Conservation (phyloP, 2,797 vertebrate species). For the Crenichthys baileyi region DNA sequence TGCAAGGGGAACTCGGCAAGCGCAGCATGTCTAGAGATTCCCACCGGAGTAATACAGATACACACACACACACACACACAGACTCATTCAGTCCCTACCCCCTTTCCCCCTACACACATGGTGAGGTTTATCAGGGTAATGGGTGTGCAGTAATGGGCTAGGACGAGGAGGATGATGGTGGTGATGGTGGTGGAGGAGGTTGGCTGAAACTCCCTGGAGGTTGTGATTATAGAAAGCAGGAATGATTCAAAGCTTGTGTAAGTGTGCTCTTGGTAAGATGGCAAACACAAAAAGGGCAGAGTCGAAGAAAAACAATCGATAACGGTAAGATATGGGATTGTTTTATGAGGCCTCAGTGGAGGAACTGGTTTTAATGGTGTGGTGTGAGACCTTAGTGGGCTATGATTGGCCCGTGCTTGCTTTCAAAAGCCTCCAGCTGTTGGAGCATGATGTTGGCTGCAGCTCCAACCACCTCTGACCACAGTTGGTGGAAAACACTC, state of each 20-base stretch:
- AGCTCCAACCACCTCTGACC: too few relatives aligned
- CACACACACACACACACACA: slow-evolving; percentile 31
- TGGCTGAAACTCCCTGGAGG: slow-evolving; percentile 39
- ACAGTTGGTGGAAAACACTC: too few relatives aligned
- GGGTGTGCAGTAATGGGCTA: slow-evolving; percentile 63
- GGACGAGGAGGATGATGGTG: slow-evolving; percentile 9
- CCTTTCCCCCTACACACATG: slow-evolving; percentile 75
- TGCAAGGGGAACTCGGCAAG: slow-evolving; percentile 58
- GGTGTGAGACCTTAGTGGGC: background rate
- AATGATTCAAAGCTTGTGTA: slow-evolving; percentile 59
- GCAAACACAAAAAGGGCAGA: slow-evolving; percentile 24
- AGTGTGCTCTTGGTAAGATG: slow-evolving; percentile 36
- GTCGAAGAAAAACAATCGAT: slow-evolving; percentile 44
- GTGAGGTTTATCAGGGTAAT: slow-evolving; percentile 75
- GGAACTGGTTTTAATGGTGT: slow-evolving; percentile 21
- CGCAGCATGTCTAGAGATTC: slow-evolving; percentile 60
- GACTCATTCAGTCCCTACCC: slow-evolving; percentile 2
- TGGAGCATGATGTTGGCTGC: too few relatives aligned
- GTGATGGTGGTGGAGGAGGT: slow-evolving; percentile 7
- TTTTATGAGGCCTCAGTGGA: slow-evolving; percentile 11
- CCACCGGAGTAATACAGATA: slow-evolving; percentile 62
- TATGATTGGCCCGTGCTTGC: background rate
- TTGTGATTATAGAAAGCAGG: slow-evolving; percentile 42
- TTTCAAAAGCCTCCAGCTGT: too few relatives aligned
- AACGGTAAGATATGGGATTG: slow-evolving; percentile 22